phyloP scores from a whole-genome alignment of 2,888 invertebrate species.

The Polydrusus tereticollis region DNA sequence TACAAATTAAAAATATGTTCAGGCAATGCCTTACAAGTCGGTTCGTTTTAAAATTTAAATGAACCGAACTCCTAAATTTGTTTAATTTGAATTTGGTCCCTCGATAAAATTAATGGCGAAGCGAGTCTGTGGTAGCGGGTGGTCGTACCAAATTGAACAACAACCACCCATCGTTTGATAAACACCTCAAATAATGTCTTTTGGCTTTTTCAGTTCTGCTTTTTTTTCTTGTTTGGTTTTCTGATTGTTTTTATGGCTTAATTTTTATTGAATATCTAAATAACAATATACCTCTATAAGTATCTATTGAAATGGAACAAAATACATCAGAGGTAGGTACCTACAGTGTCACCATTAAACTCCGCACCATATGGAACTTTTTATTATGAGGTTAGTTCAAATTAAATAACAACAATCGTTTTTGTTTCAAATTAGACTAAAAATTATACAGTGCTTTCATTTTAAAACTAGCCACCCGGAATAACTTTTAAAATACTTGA shows the following conservation, averaged over 20 bases:
- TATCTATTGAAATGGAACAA: too few relatives aligned
- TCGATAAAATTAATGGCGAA: slow-evolving; percentile 38
- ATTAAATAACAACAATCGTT: too few relatives aligned
- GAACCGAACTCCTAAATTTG: slow-evolving; percentile 33
- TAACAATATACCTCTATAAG: too few relatives aligned
- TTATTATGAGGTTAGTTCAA: too few relatives aligned
- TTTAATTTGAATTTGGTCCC: slow-evolving; percentile 39
- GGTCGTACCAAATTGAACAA: slow-evolving; percentile 41
- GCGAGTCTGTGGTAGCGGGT: slow-evolving; percentile 32
- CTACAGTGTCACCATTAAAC: too few relatives aligned
- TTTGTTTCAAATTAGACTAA: too few relatives aligned
- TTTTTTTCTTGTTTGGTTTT: slow-evolving; percentile 5
- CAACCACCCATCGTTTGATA: slow-evolving; percentile 44
- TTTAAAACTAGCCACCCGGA: too few relatives aligned
- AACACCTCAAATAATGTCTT: slow-evolving; percentile 40
- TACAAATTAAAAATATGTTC: slow-evolving; percentile 22
- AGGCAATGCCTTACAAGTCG: background rate
- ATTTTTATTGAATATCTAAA: background rate
- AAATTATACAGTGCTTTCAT: too few relatives aligned
- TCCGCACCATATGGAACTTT: too few relatives aligned
- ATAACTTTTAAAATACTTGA: too few relatives aligned
- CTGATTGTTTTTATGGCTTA: background rate
- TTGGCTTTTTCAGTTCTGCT: slow-evolving; percentile 32
- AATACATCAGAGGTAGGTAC: too few relatives aligned
- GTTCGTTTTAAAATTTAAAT: slow-evolving; percentile 35